Evolutionary conservation across 2,113 vertebrate genomes (phyloP), one percentile per base, ranked within the genome.

Genomic region (Craseonycteris thonglongyai): DNA sequence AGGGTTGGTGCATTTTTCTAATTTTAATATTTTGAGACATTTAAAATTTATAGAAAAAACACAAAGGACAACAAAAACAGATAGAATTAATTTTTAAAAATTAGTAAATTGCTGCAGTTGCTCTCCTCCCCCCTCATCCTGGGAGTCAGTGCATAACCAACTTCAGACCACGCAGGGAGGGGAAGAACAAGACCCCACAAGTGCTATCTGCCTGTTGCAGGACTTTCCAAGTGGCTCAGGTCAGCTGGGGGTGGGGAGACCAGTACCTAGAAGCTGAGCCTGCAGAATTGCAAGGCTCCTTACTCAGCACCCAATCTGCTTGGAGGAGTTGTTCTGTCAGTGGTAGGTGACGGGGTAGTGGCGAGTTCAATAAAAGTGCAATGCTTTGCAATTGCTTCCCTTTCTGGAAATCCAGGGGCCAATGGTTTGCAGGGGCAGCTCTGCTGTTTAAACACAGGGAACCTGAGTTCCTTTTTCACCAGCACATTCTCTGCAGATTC

Each of bases 401-500:
- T 22, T 85, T 72, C 49, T 81, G 68, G 76, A 92, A 95, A 69
- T 22, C 9, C 21, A 90, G 61, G 47, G 51, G 35, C 26, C 74
- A 16, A 16, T 0, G 22, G 88, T 51, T 65, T 93, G 92, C 66
- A 81, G 71, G 59, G 38, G n/a, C 63, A 65, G 79, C n/a, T 82
- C 54, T 45, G 19, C 61, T 65, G 42, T 28, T 94, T 82, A 94
- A 78, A 88, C 38, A 82, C 21, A 33, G 72, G 15, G 90, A 89
- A 84, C 82, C 35, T 35, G 63, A 42, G 86, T 56, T 89, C 26
- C 61, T 76, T 59, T 90, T 63, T 96, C 75, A 54, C 40, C 24
- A 66, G 76, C 72, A 82, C 51, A 38, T 47, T 93, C 51, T 65
- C 11, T 30, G 85, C 86, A 95, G 95, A 81, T 26, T 90, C 72